Evolutionary conservation across 2,113 vertebrate species (phyloP).

Genomic region (Rhinoderma darwinii): DNA sequence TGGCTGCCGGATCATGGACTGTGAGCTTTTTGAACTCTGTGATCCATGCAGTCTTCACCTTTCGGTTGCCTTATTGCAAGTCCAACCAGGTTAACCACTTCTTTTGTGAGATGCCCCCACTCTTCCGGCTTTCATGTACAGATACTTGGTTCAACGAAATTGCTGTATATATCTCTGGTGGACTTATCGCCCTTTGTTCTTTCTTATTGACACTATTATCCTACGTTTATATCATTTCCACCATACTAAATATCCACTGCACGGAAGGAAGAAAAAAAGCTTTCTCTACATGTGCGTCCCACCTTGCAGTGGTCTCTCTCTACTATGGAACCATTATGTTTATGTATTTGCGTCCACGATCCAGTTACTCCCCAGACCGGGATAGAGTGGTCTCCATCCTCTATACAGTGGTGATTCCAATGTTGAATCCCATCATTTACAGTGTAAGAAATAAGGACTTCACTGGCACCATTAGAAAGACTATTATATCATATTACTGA

Average conservation of each 20-base stretch:
- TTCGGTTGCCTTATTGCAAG: neutral
- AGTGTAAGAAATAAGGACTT: conserved; percentile 38
- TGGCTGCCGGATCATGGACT: neutral
- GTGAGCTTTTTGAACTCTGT: neutral
- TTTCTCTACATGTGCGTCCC: conserved; percentile 51
- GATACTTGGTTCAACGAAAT: neutral
- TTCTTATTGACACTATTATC: neutral
- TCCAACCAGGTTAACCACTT: neutral
- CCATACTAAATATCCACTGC: neutral
- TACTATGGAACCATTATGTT: conserved; percentile 41
- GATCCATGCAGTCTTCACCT: neutral
- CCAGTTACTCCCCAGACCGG: neutral
- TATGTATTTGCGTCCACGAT: conserved; percentile 2
- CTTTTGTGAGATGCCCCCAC: conserved; percentile 17
- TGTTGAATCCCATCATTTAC: conserved; percentile 29
- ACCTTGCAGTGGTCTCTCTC: conserved; percentile 21
- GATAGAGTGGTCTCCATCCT: neutral
- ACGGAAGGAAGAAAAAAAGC: conserved; percentile 14
- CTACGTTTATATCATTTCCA: conserved; percentile 10
- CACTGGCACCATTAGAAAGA: neutral
- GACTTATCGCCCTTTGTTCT: neutral
- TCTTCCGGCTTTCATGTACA: neutral
- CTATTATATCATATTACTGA: neutral
- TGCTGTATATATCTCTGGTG: conserved; percentile 59
- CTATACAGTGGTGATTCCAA: neutral